Base-by-base conservation (phyloP, 2,888 invertebrate species). In the Scaptomyza flava region DNA sequence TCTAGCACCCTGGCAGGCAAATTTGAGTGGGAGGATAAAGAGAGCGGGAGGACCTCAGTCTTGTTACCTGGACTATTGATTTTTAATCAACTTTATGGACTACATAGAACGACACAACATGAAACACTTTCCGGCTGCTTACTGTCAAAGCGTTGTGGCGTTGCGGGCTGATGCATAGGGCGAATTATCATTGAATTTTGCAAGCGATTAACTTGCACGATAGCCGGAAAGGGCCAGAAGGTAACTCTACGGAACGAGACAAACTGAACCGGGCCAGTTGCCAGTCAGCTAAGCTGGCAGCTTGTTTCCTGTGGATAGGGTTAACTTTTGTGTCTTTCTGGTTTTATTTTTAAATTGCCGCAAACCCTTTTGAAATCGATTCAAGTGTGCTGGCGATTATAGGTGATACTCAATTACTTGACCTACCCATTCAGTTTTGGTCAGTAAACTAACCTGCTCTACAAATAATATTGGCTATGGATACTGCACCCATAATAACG, bases 161-260 rank as follows among this genome's bases (percentile, higher is more conserved):
- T 47, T 47, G 9, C 38, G 48, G 48, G 36, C n/a, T 31, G 48
- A 23, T 58, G 45, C 3, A 33, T 48, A 42, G 79, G 72, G 70
- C 60, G 74, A 79, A 80, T 87, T 87, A 84, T 87, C 87, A 88
- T 88, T 88, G 87, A 87, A 79, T 88, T 88, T 89, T 85, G 87
- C 89, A 89, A 73, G 75, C 89, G 89, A 89, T 88, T 88, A 88
- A 89, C 89, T 89, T 83, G 77, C 75, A 67, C 73, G 72, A 67
- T 62, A 38, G 52, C 51, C 69, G 52, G 54, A 61, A 51, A 46
- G 53, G 65, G 36, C 59, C 54, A 57, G 36, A 14, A 9, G 59
- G 23, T 46, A 3, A 17, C 30, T 17, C 11, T 20, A 20, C 7
- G 41, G 20, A 30, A 14, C 12, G 17, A 17, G 7, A 36, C 33